Conservation (phyloP, 2,797 vertebrate species). For the Kryptopterus vitreolus region DNA sequence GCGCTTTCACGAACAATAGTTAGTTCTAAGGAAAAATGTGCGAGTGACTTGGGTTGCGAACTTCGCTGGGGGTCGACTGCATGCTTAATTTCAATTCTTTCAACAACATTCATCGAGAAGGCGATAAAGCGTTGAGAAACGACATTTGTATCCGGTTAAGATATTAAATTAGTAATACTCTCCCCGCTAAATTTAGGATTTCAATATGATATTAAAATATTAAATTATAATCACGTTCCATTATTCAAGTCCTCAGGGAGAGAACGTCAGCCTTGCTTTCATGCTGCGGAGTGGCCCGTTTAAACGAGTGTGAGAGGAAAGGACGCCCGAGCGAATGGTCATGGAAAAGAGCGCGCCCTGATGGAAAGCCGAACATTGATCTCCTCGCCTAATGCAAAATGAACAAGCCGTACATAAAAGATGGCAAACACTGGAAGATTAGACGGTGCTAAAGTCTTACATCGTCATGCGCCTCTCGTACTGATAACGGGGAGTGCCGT, state of each 20-base stretch:
- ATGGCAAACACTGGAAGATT: background rate
- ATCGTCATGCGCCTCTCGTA: background rate
- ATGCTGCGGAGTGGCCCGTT: constrained; percentile 7
- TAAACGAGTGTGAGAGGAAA: background rate
- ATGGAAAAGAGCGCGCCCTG: background rate
- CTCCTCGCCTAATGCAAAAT: background rate
- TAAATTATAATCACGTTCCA: constrained; percentile 6
- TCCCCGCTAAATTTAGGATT: constrained; percentile 10
- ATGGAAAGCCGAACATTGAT: background rate
- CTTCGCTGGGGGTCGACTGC: too few relatives aligned
- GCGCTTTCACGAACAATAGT: too few relatives aligned
- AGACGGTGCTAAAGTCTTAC: background rate
- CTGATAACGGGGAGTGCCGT: background rate
- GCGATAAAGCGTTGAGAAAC: background rate
- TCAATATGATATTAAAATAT: constrained; percentile 11
- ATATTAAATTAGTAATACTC: constrained; percentile 20
- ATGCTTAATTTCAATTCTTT: too few relatives aligned
- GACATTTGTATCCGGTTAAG: background rate
- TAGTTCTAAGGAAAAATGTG: too few relatives aligned
- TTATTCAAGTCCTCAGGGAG: constrained; percentile 9
- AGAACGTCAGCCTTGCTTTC: constrained; percentile 22
- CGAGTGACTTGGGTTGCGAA: too few relatives aligned
- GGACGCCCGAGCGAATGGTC: background rate
- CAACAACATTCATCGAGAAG: background rate
- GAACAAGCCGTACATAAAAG: background rate